Evolutionary conservation across 2,797 vertebrate species (phyloP).

Genomic region (Podarcis siculus): DNA sequence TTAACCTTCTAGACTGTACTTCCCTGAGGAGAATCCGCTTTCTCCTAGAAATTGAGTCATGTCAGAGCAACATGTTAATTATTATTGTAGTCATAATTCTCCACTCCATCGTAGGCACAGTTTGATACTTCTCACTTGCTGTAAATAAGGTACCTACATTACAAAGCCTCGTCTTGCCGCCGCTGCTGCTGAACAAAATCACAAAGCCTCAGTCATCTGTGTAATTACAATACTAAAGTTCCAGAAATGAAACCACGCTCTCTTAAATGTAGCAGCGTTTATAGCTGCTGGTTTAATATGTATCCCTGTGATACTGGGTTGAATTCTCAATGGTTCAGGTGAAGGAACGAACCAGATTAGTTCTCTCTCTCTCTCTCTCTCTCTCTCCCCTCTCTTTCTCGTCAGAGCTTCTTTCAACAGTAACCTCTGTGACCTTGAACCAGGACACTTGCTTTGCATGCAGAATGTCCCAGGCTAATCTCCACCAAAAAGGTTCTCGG

Average conservation of each 20-base stretch:
- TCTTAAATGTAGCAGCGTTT: conserved; percentile 30
- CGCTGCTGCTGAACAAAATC: conserved; percentile 9
- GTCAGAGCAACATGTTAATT: conserved; percentile 64
- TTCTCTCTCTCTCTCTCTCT: background rate
- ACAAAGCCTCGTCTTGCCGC: conserved; percentile 28
- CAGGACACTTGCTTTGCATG: background rate
- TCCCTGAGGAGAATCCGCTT: conserved; percentile 63
- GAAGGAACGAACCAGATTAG: background rate
- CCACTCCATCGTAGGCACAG: conserved; percentile 50
- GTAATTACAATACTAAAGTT: conserved; percentile 46
- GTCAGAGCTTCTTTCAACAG: background rate
- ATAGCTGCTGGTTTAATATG: conserved; percentile 7
- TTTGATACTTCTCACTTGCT: conserved; percentile 54
- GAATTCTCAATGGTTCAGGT: background rate
- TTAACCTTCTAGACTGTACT: conserved; percentile 71
- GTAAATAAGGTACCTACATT: conserved; percentile 40
- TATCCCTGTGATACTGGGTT: conserved; percentile 1
- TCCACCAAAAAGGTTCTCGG: background rate
- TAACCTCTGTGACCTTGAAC: background rate
- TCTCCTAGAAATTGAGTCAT: conserved; percentile 70
- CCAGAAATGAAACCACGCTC: conserved; percentile 11
- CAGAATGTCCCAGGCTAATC: background rate
- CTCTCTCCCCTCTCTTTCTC: too few relatives aligned
- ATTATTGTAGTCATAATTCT: conserved; percentile 67
- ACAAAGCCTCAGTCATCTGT: conserved; percentile 18